These are phyloP conservation scores for Eucidaris tribuloides DNA, from an alignment of 35 echinoderm and acorn worm genomes.

Conservation along the genomic window DNA sequence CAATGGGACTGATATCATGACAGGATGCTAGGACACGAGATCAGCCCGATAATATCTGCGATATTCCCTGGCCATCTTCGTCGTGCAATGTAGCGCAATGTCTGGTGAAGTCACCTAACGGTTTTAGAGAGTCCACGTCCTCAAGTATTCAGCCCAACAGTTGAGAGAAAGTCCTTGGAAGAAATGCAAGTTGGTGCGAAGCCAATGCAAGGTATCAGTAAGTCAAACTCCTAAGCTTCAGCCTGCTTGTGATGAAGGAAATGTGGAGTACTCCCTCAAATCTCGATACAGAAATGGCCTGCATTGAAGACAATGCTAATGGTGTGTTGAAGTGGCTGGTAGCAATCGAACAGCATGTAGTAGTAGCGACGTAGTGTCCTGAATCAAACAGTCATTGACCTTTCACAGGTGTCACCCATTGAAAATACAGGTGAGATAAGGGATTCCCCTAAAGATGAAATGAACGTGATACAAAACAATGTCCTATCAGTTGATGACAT, in stretches of 20 bases:
- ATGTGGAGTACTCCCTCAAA: background rate
- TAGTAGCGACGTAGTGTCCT: conserved; percentile 17
- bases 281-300: background rate
- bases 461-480: background rate
- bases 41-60: background rate
- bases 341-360: background rate
- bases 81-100: background rate
- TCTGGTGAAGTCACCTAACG: background rate
- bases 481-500: background rate
- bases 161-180: background rate
- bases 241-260: background rate
- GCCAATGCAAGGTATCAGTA: no score
- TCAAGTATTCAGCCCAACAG: background rate
- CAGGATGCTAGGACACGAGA: background rate
- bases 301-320: background rate
- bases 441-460: background rate
- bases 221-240: background rate
- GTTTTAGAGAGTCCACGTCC: background rate
- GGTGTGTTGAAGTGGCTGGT: background rate
- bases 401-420: conserved; percentile 13
- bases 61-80: background rate
- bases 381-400: conserved; percentile 25
- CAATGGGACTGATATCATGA: background rate
- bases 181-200: background rate
- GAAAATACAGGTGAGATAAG: background rate